phyloP scores from a whole-genome alignment of 2,797 vertebrate species.

The Jordanella pulchra region DNA sequence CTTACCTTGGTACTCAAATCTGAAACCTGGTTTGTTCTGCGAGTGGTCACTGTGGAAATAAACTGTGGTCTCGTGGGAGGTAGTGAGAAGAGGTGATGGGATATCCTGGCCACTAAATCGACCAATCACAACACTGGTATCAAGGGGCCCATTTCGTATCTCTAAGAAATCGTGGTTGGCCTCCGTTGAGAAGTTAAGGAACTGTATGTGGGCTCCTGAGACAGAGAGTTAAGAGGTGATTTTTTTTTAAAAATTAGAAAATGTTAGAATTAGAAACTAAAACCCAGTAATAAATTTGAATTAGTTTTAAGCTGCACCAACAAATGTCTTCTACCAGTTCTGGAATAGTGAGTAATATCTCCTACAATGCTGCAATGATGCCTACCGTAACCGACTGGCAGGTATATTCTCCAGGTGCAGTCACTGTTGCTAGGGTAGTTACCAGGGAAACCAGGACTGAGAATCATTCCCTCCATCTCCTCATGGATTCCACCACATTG shows the following conservation, averaged over 20 bases:
- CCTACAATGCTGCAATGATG: conserved; percentile 16
- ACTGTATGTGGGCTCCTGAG: conserved; percentile 93
- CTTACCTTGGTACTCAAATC: conserved; percentile 95
- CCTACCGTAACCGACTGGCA: conserved; percentile 96
- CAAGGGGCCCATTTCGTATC: conserved; percentile 93
- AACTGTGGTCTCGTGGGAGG: conserved; percentile 91
- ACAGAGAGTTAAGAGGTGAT: background rate
- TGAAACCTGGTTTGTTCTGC: conserved; percentile 96
- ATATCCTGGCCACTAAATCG: conserved; percentile 90
- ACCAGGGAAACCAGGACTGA: conserved; percentile 97
- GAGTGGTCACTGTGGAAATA: conserved; percentile 99
- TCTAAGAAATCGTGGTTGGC: conserved; percentile 97
- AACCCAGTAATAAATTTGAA: background rate
- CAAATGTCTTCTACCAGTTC: conserved; percentile 3
- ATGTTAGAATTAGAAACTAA: conserved; percentile 1
- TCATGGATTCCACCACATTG: conserved; percentile 93
- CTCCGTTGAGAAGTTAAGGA: conserved; percentile 97
- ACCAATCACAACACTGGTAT: conserved; percentile 92
- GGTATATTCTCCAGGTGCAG: conserved; percentile 94
- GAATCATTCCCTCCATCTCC: conserved; percentile 95
- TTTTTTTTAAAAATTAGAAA: conserved; percentile 7
- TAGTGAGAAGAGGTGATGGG: conserved; percentile 90
- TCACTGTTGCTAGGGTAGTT: conserved; percentile 99
- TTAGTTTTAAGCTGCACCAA: background rate
- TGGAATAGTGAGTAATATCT: conserved; percentile 7